Evolutionary conservation across 2,888 invertebrate genomes (phyloP).

Genomic region (Neoitamus cyanurus): DNA sequence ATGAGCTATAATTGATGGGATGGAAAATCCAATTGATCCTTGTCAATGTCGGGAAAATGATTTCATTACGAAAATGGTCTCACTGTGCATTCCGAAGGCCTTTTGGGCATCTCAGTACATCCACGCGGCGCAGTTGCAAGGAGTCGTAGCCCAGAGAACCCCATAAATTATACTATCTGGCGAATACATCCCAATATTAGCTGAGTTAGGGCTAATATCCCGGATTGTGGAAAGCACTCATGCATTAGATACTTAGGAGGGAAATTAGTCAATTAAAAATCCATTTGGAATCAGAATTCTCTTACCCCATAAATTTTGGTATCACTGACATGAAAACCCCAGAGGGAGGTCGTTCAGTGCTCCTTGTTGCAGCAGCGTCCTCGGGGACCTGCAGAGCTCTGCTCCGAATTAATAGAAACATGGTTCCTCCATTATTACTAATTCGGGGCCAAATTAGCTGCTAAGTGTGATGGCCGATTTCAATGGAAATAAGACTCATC

Average conservation of each 20-base stretch:
- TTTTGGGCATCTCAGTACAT: background rate
- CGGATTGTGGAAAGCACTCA: background rate
- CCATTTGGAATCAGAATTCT: constrained; percentile 22
- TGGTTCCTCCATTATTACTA: constrained; percentile 20
- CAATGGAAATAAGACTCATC: background rate
- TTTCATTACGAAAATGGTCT: background rate
- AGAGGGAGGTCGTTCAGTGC: background rate
- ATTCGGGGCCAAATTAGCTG: constrained; percentile 15
- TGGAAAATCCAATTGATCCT: background rate
- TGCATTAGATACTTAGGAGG: constrained; percentile 10
- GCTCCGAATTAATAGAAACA: background rate
- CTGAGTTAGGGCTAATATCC: background rate
- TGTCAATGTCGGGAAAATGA: background rate
- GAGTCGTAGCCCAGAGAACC: background rate
- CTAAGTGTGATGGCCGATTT: background rate
- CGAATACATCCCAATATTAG: background rate
- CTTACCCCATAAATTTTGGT: constrained; percentile 22
- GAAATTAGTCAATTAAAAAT: constrained; percentile 38
- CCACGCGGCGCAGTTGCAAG: background rate
- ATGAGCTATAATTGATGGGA: background rate
- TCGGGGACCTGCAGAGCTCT: background rate
- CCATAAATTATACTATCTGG: background rate
- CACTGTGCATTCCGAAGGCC: background rate
- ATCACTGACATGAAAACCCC: constrained; percentile 26
- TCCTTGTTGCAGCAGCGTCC: background rate